Percentiles rank a stretch among this genome's conserved stretches.
phyloP scores from a whole-genome alignment of 1,140 invertebrate genomes.

The Drosophila biarmipes region DNA sequence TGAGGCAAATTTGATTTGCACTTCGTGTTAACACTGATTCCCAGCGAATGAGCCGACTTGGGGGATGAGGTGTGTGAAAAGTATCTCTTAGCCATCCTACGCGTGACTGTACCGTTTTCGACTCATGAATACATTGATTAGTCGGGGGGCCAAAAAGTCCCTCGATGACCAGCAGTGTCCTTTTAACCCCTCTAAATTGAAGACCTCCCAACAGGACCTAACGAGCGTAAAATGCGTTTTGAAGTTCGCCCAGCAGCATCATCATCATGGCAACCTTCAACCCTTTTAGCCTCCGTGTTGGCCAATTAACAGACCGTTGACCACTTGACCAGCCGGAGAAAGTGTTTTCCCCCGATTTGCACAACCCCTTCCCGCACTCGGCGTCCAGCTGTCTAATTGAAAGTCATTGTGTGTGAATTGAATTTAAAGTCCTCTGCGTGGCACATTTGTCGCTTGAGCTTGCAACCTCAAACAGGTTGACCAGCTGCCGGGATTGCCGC shows the following conservation, averaged over 20 bases:
- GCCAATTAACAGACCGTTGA: constrained; percentile 72
- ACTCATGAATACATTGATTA: constrained; percentile 51
- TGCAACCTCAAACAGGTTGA: constrained; percentile 67
- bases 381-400: constrained; percentile 64
- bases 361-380: background rate
- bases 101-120: constrained; percentile 14
- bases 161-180: constrained; percentile 59
- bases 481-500: constrained; percentile 53
- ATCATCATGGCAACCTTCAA: constrained; percentile 40
- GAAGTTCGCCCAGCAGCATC: constrained; percentile 62
- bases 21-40: constrained; percentile 43
- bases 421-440: constrained; percentile 35
- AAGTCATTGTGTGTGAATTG: constrained; percentile 67
- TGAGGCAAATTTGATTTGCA: constrained; percentile 53
- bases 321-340: constrained; percentile 53
- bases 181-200: constrained; percentile 26
- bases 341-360: constrained; percentile 20
- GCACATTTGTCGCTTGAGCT: constrained; percentile 47
- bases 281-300: constrained; percentile 45
- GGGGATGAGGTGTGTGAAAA: background rate
- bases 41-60: constrained; percentile 34
- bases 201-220: constrained; percentile 56
- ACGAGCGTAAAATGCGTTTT: constrained; percentile 78
- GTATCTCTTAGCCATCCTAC: background rate
- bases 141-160: constrained; percentile 21